phyloP scores from a whole-genome alignment of 2,113 vertebrate genomes.

The Phasianus colchicus region DNA sequence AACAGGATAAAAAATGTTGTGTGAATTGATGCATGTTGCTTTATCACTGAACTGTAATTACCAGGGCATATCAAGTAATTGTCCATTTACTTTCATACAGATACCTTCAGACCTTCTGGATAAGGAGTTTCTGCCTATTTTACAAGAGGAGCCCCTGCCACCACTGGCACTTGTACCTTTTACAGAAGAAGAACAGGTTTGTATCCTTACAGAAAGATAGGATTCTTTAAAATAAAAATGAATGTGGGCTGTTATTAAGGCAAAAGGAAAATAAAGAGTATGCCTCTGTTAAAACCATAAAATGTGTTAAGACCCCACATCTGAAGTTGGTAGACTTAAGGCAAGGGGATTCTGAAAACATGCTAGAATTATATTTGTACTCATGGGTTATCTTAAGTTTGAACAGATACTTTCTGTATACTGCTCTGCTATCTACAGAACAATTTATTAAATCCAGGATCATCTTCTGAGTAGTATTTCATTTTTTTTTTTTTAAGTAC shows the following conservation, averaged over 20 bases:
- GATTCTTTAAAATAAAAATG: background rate
- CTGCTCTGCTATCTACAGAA: background rate
- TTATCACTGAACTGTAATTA: background rate
- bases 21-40: background rate
- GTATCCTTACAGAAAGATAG: background rate
- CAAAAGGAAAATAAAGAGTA: background rate
- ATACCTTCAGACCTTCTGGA: constrained; percentile 97
- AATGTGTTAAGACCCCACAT: background rate
- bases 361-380: background rate
- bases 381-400: background rate
- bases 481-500: background rate
- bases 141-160: constrained; percentile 96
- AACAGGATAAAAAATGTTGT: background rate
- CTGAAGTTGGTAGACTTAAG: background rate
- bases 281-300: background rate
- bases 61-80: background rate
- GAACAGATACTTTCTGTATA: background rate
- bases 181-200: constrained; percentile 99
- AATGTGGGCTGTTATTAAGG: background rate
- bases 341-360: background rate
- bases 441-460: background rate
- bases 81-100: constrained; percentile 66
- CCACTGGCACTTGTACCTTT: constrained; percentile 97
- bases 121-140: constrained; percentile 98
- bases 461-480: background rate